Conservation (phyloP, 2,113 vertebrate genomes). For the Hemibagrus wyckioides region DNA sequence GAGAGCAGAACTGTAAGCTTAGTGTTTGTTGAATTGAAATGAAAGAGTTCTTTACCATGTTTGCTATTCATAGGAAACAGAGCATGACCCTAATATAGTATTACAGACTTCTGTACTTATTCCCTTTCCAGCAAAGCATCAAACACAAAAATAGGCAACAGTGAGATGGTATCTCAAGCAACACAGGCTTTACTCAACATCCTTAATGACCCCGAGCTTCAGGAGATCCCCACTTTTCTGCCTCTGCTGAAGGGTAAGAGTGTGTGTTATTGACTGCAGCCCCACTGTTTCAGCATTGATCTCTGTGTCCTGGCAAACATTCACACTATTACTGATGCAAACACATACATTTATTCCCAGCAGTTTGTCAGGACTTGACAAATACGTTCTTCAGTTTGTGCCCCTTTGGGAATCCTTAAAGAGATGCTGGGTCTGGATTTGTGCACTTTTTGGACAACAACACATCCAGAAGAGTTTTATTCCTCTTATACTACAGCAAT, state of each 20-base stretch:
- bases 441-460: neutral
- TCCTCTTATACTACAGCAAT: neutral
- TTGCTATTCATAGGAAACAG: neutral
- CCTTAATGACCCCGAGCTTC: conserved; percentile 94
- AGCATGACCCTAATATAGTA: neutral
- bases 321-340: too few relatives aligned
- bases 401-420: too few relatives aligned
- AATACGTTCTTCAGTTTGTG: too few relatives aligned
- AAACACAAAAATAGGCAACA: conserved; percentile 95
- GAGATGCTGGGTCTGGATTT: too few relatives aligned
- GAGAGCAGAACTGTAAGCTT: neutral
- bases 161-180: conserved; percentile 91
- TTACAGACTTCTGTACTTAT: conserved; percentile 70
- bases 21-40: too few relatives aligned
- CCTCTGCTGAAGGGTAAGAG: conserved; percentile 90
- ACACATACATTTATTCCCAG: too few relatives aligned
- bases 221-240: conserved; percentile 97
- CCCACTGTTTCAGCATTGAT: neutral
- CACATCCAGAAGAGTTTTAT: neutral
- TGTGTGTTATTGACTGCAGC: too few relatives aligned
- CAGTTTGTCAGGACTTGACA: too few relatives aligned
- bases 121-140: conserved; percentile 89
- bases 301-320: conserved; percentile 1
- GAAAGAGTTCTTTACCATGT: too few relatives aligned
- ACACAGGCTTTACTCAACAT: conserved; percentile 87